phyloP scores from a whole-genome alignment of 2,797 vertebrate species.

The Acipenser transmontanus region DNA sequence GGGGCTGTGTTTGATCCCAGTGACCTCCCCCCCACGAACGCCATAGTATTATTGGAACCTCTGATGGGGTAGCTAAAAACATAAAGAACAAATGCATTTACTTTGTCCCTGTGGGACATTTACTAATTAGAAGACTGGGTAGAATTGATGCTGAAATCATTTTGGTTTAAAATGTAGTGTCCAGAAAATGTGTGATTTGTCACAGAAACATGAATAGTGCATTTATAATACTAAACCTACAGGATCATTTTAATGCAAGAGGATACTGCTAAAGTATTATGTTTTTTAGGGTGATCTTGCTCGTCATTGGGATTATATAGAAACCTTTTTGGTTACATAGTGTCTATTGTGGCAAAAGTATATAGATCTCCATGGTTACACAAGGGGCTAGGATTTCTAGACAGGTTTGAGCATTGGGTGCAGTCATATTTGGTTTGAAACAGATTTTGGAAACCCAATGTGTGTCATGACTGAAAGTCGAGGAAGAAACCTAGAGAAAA shows the following conservation, averaged over 20 bases:
- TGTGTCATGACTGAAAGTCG: constrained; percentile 43
- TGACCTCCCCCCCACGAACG: constrained; percentile 38
- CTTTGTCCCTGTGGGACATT: constrained; percentile 82
- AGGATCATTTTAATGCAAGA: constrained; percentile 47
- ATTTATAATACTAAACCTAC: constrained; percentile 41
- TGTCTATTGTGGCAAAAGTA: constrained; percentile 61
- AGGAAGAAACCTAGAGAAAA: constrained; percentile 13
- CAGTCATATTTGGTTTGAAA: constrained; percentile 44
- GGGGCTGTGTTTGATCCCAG: constrained; percentile 22
- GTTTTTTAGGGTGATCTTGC: constrained; percentile 50
- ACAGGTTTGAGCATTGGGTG: constrained; percentile 44
- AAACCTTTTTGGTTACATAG: constrained; percentile 55
- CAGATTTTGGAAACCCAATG: constrained; percentile 47
- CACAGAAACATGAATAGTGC: constrained; percentile 27
- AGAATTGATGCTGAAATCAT: constrained; percentile 52
- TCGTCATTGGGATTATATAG: constrained; percentile 51
- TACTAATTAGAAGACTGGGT: constrained; percentile 54
- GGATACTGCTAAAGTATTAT: constrained; percentile 49
- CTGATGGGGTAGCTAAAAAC: constrained; percentile 32
- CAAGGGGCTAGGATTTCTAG: constrained; percentile 41
- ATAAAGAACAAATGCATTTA: constrained; percentile 33
- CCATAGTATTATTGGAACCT: constrained; percentile 44
- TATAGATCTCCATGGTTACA: constrained; percentile 37
- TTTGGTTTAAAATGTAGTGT: constrained; percentile 57
- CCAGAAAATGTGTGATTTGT: constrained; percentile 17